phyloP scores from a whole-genome alignment of 2,888 invertebrate species.

The Dryadula phaetusa region DNA sequence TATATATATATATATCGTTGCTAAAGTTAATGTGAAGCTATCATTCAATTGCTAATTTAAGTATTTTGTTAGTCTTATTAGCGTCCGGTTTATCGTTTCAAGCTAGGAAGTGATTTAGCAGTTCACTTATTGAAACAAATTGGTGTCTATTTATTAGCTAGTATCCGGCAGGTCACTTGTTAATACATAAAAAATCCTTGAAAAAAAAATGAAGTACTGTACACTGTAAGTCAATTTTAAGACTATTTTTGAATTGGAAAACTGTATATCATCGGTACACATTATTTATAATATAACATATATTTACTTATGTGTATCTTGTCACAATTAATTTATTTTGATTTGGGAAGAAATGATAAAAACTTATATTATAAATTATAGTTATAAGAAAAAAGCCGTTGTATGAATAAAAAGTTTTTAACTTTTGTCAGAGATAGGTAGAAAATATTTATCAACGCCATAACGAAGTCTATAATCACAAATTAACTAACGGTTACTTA shows the following conservation, averaged over 20 bases:
- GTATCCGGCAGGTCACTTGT: slow-evolving; percentile 35
- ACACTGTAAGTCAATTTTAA: too few species aligned
- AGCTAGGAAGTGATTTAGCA: slow-evolving; percentile 37
- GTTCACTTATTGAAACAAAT: slow-evolving; percentile 40
- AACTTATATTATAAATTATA: too few species aligned
- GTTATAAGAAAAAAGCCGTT: too few species aligned
- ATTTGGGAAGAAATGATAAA: too few species aligned
- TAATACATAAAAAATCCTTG: slow-evolving; percentile 25
- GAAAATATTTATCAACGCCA: neutral
- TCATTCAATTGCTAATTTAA: slow-evolving; percentile 36
- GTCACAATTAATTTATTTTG: too few species aligned
- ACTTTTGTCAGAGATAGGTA: neutral
- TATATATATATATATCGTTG: slow-evolving; percentile 3
- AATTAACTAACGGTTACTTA: too few species aligned
- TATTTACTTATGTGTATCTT: too few species aligned
- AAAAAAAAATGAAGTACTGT: slow-evolving; percentile 6
- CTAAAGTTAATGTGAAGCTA: slow-evolving; percentile 29
- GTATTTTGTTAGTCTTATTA: slow-evolving; percentile 37
- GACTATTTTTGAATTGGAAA: too few species aligned
- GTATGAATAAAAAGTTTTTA: neutral
- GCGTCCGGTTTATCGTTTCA: slow-evolving; percentile 10
- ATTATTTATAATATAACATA: too few species aligned
- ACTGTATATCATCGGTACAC: too few species aligned
- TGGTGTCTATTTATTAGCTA: slow-evolving; percentile 35
- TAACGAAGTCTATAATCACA: too few species aligned